phyloP scores from a whole-genome alignment of 2,888 invertebrate genomes.

The Coleophora deauratella region DNA sequence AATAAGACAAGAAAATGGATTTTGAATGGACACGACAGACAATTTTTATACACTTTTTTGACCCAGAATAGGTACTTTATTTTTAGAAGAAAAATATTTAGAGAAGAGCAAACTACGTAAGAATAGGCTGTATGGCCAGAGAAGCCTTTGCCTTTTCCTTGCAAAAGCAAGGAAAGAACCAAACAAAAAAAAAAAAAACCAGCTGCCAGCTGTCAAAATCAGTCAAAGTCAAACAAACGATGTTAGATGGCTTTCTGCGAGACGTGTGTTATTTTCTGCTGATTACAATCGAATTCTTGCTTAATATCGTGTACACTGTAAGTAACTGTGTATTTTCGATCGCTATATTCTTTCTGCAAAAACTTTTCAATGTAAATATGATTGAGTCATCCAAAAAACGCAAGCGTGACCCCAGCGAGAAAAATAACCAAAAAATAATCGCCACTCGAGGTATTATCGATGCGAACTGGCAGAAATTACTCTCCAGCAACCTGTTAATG shows the following conservation, averaged over 20 bases:
- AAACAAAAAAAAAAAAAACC: too few relatives aligned
- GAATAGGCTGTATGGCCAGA: too few relatives aligned
- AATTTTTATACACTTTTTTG: too few relatives aligned
- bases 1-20: too few relatives aligned
- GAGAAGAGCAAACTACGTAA: too few relatives aligned
- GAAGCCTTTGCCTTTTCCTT: too few relatives aligned
- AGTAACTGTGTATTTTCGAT: conserved; percentile 22
- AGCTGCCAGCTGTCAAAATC: too few relatives aligned
- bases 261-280: conserved; percentile 40
- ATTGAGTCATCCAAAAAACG: conserved; percentile 48
- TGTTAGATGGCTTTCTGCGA: conserved; percentile 40
- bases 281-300: conserved; percentile 36
- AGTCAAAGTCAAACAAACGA: conserved; percentile 25
- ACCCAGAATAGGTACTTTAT: too few relatives aligned
- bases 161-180: too few relatives aligned
- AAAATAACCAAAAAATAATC: conserved; percentile 43
- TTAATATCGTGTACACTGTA: conserved; percentile 31
- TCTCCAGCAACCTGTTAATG: conserved; percentile 43
- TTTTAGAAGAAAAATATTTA: too few relatives aligned
- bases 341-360: conserved; percentile 26
- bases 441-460: conserved; percentile 44
- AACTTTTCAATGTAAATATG: conserved; percentile 45
- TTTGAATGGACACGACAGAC: too few relatives aligned
- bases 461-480: conserved; percentile 61
- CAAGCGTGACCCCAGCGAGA: conserved; percentile 33